Base-by-base conservation (phyloP, 2,797 vertebrate species). In the Acridotheres tristis region DNA sequence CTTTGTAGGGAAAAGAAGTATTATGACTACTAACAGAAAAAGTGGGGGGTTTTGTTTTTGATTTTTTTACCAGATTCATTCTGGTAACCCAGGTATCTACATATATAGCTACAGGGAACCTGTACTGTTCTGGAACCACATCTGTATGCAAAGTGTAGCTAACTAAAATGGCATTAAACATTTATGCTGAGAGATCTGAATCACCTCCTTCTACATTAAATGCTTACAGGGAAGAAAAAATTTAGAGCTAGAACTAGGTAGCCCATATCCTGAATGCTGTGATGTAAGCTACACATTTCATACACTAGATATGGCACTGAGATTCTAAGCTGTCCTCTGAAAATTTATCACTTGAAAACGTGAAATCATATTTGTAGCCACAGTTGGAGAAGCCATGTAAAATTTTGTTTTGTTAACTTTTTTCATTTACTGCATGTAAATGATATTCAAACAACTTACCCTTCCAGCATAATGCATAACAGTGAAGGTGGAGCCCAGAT, bases 391-490 rank as follows among this genome's bases (percentile, higher is more conserved):
- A 63, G 7, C 3, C 54, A 79, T 6, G 16, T 9, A 69, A 66
- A 77, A 61, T 50, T 73, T 73, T 50, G 17, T 57, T 90, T 42
- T 81, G 20, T 51, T 89, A 80, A 71, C 10, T 50, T 53, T 61
- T 80, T 87, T 45, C 30, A 67, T 90, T 71, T 57, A 61, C 34
- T 66, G 29, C 23, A 48, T 74, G 11, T 19, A 69, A 63, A 21
- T 63, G 14, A 72, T 58, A 47, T 54, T 88, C 18, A 75, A 48
- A 77, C 30, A 63, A 96, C 98, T 97, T 88, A 99, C 99, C 98
- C 98, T 98, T 86, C 98, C 98, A 10, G 98, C 98, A 4, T 98
- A 99, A 97, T 99, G 99, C 97, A 98, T 98, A 87, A 99, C 95
- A 3, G 98, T 99, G 96, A 99, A 99, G 9, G 98, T 98, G 2